Evolutionary conservation across 2,797 vertebrate species (phyloP).

Genomic region (Scyliorhinus canicula): DNA sequence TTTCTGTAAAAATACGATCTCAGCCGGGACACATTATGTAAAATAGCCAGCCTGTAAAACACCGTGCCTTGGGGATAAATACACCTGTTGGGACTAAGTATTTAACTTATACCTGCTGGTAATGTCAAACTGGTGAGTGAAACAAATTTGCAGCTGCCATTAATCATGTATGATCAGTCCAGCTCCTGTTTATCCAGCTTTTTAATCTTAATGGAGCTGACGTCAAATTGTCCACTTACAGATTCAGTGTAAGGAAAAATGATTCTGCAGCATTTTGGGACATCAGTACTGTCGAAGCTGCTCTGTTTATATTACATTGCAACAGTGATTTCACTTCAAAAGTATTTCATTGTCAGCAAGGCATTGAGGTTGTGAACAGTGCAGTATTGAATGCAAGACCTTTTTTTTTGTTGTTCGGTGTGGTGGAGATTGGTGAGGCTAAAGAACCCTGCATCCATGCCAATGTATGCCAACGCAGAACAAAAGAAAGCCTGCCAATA

Average conservation of each 20-base stretch:
- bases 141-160: conserved; percentile 24
- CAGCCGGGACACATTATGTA: conserved; percentile 28
- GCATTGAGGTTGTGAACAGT: background rate
- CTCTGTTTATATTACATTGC: background rate
- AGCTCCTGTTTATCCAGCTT: background rate
- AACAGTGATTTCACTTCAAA: background rate
- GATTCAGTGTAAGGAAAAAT: background rate
- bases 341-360: background rate
- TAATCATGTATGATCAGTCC: background rate
- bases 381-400: background rate
- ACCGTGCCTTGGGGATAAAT: conserved; percentile 17
- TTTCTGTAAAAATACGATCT: background rate
- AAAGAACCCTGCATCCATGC: background rate
- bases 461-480: background rate
- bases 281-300: background rate
- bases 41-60: conserved; percentile 12
- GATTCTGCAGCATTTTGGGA: background rate
- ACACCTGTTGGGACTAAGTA: conserved; percentile 1
- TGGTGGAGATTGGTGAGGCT: background rate
- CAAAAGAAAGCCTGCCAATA: background rate
- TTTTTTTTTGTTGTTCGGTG: background rate
- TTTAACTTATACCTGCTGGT: conserved; percentile 26
- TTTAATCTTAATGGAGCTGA: background rate
- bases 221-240: background rate
- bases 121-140: conserved; percentile 23